Evolutionary conservation across 2,888 invertebrate genomes (phyloP).

Genomic region (Sussaba pulchella): DNA sequence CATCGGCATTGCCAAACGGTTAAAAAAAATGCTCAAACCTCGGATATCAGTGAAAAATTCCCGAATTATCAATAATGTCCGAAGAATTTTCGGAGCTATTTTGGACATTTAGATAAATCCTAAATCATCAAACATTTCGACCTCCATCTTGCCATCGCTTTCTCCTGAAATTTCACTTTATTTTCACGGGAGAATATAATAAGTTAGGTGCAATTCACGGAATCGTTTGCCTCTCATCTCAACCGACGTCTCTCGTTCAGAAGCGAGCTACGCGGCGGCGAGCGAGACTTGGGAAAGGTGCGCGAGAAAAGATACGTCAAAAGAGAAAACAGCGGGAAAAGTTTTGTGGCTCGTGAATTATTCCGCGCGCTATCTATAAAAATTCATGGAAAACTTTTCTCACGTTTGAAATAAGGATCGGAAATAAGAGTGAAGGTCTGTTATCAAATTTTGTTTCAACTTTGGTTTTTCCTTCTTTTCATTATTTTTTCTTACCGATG

Average conservation of each 20-base stretch:
- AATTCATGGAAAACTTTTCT: slow-evolving; percentile 56
- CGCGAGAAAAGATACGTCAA: slow-evolving; percentile 9
- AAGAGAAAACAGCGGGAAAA: slow-evolving; percentile 14
- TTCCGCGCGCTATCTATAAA: slow-evolving; percentile 45
- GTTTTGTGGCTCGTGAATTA: slow-evolving; percentile 48
- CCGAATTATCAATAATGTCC: too few species aligned
- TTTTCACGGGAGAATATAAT: slow-evolving; percentile 30
- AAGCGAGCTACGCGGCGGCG: neutral
- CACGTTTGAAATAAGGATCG: slow-evolving; percentile 3
- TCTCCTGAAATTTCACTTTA: too few species aligned
- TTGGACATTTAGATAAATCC: too few species aligned
- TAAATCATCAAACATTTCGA: too few species aligned
- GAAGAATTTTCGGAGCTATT: too few species aligned
- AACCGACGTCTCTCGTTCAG: neutral
- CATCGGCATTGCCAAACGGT: neutral
- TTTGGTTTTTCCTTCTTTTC: neutral
- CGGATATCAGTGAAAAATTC: too few species aligned
- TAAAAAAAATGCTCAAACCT: too few species aligned
- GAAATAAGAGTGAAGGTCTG: slow-evolving; percentile 9
- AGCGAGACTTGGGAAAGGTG: slow-evolving; percentile 7
- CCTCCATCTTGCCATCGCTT: too few species aligned
- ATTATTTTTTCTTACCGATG: neutral
- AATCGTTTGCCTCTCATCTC: slow-evolving; percentile 4
- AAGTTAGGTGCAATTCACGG: slow-evolving; percentile 20
- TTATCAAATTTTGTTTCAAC: slow-evolving; percentile 19